Base-by-base conservation (phyloP, 2,888 invertebrate genomes). In the Tenthredo scrophulariae region DNA sequence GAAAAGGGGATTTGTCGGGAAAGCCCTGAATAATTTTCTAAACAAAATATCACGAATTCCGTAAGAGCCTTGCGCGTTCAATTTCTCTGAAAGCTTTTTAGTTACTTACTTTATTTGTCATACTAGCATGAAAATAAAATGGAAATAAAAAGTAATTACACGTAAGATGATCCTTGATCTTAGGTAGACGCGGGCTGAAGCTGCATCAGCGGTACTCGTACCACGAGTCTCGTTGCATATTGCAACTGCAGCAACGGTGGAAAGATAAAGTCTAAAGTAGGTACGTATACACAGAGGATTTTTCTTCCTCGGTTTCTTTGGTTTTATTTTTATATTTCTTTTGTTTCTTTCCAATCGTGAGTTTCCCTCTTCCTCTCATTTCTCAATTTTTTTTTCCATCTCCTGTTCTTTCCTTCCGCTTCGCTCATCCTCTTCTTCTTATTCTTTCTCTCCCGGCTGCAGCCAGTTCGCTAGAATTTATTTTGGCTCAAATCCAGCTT, bases 401-500 rank as follows among this genome's bases (percentile, higher is more conserved):
- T 67, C 13, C 70, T 37, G 9, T 37, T 70, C 15, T 37, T 70
- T 70, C 9, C 37, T 70, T 37, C 33, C 33, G 37, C 33, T n/a
- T 70, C 58, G 58, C 58, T 58, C 58, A 10, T 62, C 62, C 13
- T 22, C 62, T 26, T 5, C 62, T 7, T 10, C 22, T 22, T n/a
- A n/a, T n/a, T 62, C 26, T 22, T 72, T 22, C 72, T n/a, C n/a
- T n/a, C 54, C n/a, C 9, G 33, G 7, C 70, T 29, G 10, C 70
- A 29, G 13, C 33, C 80, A 37, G 37, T 37, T 80, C 58, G 13
- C 58, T 40, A 2, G 62, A 80, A 83, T 83, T 83, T 83, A 83
- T 83, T 43, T 83, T 83, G 83, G 83, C 83, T 46, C 83, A 43
- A 29, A 18, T 83, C 83, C 83, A 83, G 83, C 83, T 83, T 83